Evolutionary conservation across 2,888 invertebrate genomes (phyloP).

Genomic region (Unio pictorum): DNA sequence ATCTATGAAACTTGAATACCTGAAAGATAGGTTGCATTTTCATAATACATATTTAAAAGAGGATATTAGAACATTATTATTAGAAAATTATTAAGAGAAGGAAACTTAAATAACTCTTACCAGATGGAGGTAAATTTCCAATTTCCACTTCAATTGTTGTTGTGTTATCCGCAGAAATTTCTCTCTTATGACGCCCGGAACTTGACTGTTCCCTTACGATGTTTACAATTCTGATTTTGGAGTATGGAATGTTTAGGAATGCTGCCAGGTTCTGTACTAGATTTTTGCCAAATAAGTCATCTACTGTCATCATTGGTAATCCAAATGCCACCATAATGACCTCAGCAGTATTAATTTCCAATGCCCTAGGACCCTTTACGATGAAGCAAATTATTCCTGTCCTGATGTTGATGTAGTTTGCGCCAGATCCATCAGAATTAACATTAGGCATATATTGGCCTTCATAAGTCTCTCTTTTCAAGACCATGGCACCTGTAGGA

Average conservation of each 20-base stretch:
- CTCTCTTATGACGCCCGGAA: slow-evolving; percentile 31
- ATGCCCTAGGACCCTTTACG: slow-evolving; percentile 41
- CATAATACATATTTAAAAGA: too few species aligned
- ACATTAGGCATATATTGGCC: slow-evolving; percentile 35
- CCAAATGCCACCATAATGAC: slow-evolving; percentile 49
- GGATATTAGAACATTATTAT: too few species aligned
- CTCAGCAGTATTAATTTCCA: slow-evolving; percentile 42
- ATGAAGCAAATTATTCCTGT: slow-evolving; percentile 44
- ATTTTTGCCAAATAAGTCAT: slow-evolving; percentile 63
- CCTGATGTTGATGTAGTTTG: slow-evolving; percentile 55
- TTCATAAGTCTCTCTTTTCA: too few species aligned
- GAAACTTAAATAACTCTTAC: slow-evolving; percentile 14
- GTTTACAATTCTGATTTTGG: slow-evolving; percentile 56
- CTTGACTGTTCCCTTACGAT: slow-evolving; percentile 41
- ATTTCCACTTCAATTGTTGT: slow-evolving; percentile 48
- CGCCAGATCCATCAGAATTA: slow-evolving; percentile 37
- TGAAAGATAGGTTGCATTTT: too few species aligned
- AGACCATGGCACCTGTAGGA: too few species aligned
- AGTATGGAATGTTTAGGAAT: slow-evolving; percentile 54
- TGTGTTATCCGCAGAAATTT: slow-evolving; percentile 11
- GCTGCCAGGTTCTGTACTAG: slow-evolving; percentile 58
- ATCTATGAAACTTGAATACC: too few species aligned
- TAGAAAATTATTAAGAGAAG: too few species aligned
- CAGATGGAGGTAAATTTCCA: slow-evolving; percentile 35
- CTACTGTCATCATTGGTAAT: slow-evolving; percentile 51